Percentiles rank a stretch among this genome's conserved stretches.
phyloP scores from a whole-genome alignment of 2,113 vertebrate species.

The Mesoclemmys tuberculata region DNA sequence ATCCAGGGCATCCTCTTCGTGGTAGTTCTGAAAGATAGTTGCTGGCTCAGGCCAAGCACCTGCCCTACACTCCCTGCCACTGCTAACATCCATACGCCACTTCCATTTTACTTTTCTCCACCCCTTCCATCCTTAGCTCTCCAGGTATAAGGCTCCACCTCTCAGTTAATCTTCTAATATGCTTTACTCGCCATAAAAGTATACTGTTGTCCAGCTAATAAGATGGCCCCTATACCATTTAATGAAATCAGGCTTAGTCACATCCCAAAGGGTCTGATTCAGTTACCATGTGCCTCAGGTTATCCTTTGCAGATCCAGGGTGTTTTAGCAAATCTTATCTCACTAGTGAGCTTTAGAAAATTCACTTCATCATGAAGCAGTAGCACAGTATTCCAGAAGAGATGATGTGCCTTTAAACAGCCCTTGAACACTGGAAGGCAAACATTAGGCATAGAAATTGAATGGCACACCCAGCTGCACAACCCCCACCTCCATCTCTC shows the following conservation, averaged over 20 bases:
- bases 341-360: not conserved
- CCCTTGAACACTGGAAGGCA: not conserved
- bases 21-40: not conserved
- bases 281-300: not conserved
- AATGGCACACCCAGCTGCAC: not conserved
- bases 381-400: not conserved
- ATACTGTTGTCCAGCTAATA: too few species aligned
- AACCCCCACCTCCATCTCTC: accelerated
- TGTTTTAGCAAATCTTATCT: not conserved
- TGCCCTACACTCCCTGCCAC: not conserved
- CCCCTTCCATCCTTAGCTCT: too few species aligned
- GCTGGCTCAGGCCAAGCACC: not conserved
- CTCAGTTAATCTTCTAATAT: not conserved
- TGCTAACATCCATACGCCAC: not conserved
- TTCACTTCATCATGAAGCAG: not conserved
- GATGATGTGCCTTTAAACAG: not conserved
- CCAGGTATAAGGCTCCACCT: too few species aligned
- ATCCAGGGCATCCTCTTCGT: too few species aligned
- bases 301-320: too few species aligned
- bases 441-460: not conserved
- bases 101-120: not conserved
- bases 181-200: not conserved
- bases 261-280: not conserved
- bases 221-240: accelerated
- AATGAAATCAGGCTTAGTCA: accelerated